Evolutionary conservation across 2,113 vertebrate species (phyloP).

Genomic region (Coracopsis vasa): DNA sequence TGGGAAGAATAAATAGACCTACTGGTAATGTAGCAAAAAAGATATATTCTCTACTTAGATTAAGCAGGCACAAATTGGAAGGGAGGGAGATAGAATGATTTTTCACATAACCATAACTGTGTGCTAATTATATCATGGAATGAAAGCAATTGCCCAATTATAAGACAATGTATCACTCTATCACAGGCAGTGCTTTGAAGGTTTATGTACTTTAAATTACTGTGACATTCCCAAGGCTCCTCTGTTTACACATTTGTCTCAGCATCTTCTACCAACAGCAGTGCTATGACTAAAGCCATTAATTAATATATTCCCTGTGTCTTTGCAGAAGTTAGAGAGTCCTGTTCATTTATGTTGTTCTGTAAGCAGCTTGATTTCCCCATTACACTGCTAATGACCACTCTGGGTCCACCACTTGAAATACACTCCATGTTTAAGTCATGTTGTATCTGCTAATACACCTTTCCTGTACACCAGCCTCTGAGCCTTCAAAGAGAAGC

Average conservation of each 20-base stretch:
- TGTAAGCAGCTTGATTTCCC: not conserved
- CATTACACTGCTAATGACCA: not conserved
- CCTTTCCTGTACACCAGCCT: not conserved
- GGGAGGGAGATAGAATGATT: conserved; percentile 50
- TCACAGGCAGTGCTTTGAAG: conserved; percentile 56
- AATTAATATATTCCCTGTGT: conserved; percentile 28
- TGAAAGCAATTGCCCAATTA: conserved; percentile 64
- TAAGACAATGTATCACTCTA: conserved; percentile 65
- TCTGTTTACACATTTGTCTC: conserved; percentile 67
- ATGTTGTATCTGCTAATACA: not conserved
- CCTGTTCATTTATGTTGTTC: not conserved
- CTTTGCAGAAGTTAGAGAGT: conserved; percentile 25
- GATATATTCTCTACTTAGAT: not conserved
- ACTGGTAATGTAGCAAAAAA: not conserved
- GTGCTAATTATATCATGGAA: conserved; percentile 65
- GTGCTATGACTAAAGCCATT: conserved; percentile 44
- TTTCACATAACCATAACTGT: conserved; percentile 63
- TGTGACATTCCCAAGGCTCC: conserved; percentile 61
- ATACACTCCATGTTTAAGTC: not conserved
- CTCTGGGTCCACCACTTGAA: not conserved
- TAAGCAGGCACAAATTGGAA: conserved; percentile 47
- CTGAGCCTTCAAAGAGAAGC: not conserved
- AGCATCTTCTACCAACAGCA: conserved; percentile 49
- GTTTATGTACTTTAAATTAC: conserved; percentile 66
- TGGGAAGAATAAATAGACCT: not conserved